phyloP scores from a whole-genome alignment of 2,113 vertebrate genomes.

The Pholis gunnellus region DNA sequence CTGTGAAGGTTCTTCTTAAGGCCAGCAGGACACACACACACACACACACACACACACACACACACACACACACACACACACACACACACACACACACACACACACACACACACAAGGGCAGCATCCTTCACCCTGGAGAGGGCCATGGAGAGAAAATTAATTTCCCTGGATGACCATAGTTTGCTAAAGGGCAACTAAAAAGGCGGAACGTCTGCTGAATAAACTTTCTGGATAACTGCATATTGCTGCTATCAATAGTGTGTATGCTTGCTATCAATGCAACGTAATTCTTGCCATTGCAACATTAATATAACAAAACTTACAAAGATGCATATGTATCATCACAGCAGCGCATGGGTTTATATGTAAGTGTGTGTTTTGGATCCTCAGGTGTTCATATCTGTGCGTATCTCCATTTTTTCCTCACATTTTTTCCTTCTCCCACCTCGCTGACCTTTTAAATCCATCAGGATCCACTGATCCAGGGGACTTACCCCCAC shows the following conservation, averaged over 20 bases:
- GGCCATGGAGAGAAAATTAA: conserved; percentile 35
- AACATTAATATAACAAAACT: background rate
- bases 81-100: too few species aligned
- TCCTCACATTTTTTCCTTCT: background rate
- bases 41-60: too few species aligned
- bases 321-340: background rate
- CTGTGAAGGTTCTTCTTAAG: conserved; percentile 28
- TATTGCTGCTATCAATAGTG: background rate
- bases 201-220: conserved; percentile 32
- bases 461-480: conserved; percentile 54
- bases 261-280: background rate
- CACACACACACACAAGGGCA: background rate
- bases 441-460: conserved; percentile 45
- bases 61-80: too few species aligned
- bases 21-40: background rate
- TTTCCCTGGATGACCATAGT: conserved; percentile 38
- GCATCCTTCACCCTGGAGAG: conserved; percentile 33
- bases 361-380: conserved; percentile 1
- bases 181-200: conserved; percentile 49
- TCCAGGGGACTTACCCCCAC: conserved; percentile 34
- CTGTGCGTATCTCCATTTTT: background rate
- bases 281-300: background rate
- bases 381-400: conserved; percentile 39
- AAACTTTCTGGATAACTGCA: conserved; percentile 12
- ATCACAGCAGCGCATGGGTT: background rate